Percentiles rank a stretch among this genome's conserved stretches.
phyloP scores from a whole-genome alignment of 2,888 invertebrate genomes.

The Dolomedes plantarius region DNA sequence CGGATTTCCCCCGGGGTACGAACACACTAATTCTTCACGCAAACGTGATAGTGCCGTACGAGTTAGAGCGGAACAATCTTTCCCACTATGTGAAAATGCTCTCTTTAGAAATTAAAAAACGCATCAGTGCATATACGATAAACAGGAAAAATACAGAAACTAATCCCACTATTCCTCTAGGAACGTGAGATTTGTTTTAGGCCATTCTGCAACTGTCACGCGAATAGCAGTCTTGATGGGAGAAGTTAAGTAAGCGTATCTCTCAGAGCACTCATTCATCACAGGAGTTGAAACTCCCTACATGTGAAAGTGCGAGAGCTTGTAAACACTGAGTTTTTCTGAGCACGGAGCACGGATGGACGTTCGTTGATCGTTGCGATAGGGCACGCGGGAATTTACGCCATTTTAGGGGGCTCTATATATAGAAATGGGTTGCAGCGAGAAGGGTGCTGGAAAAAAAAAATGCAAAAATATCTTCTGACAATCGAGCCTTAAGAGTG shows the following conservation, averaged over 20 bases:
- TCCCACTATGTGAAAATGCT: no score
- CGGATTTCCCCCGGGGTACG: no score
- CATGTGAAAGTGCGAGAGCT: neutral
- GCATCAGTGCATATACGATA: no score
- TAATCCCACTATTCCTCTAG: neutral
- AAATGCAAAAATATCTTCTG: neutral
- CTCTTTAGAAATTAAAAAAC: no score
- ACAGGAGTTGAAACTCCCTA: neutral
- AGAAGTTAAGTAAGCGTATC: neutral
- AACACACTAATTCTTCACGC: no score
- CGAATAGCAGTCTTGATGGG: neutral
- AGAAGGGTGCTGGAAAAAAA: neutral
- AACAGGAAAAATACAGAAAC: neutral
- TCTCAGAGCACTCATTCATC: neutral
- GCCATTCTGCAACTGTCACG: neutral
- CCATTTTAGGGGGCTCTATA: neutral
- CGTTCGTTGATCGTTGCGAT: neutral
- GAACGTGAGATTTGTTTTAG: neutral
- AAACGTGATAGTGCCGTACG: no score
- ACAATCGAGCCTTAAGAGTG: no score
- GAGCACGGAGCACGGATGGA: neutral
- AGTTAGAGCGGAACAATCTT: no score
- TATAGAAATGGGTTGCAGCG: neutral
- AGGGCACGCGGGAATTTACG: neutral
- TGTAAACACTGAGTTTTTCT: neutral